phyloP scores from a whole-genome alignment of 92 coral and sea anemone genomes.

The Meandrina meandrites region DNA sequence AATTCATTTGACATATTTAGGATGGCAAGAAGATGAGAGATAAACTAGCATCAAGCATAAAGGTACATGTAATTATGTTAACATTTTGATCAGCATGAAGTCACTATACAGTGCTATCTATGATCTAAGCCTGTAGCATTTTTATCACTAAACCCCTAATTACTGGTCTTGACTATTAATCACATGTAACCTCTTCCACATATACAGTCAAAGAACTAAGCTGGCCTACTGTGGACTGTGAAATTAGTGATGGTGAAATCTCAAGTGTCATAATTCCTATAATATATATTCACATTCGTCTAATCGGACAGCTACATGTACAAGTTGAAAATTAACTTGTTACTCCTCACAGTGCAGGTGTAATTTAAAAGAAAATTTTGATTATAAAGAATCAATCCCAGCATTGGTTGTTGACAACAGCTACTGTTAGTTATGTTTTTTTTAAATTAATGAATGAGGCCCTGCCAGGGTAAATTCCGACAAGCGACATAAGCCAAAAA shows the following conservation, averaged over 20 bases:
- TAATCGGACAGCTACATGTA: background rate
- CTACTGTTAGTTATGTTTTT: background rate
- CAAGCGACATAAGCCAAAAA: no score
- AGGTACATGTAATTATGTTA: constrained; percentile 51
- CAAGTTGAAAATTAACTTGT: background rate
- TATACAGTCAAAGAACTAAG: no score
- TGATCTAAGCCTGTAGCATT: background rate
- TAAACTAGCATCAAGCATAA: constrained; percentile 84
- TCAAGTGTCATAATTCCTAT: no score
- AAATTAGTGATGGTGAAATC: no score
- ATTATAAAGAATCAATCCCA: background rate
- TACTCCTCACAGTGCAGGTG: background rate
- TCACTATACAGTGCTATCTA: background rate
- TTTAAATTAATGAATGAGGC: no score
- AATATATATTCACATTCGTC: background rate
- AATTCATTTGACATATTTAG: constrained; percentile 41
- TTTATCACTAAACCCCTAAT: background rate
- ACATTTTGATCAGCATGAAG: no score
- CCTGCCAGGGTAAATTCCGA: no score
- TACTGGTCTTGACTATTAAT: background rate
- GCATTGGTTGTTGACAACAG: background rate
- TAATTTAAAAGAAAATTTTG: background rate
- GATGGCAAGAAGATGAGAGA: constrained; percentile 97
- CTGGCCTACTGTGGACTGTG: no score
- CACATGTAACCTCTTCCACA: no score